Conservation (phyloP, 2,888 invertebrate genomes). For the Odontothrips loti region DNA sequence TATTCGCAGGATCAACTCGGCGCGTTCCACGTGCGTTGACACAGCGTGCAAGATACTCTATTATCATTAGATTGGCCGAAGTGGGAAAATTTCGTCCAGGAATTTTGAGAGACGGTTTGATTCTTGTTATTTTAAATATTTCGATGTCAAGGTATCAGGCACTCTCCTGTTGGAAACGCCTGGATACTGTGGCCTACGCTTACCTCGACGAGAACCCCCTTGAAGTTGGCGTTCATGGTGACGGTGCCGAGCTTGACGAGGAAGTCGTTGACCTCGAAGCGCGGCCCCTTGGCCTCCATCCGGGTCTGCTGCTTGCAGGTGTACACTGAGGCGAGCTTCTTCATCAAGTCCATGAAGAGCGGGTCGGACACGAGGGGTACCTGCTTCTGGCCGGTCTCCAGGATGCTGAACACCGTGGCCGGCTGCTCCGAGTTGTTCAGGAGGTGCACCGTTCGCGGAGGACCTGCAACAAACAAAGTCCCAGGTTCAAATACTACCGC, state of each 20-base stretch:
- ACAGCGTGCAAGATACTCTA: too few species aligned
- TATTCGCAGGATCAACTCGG: too few species aligned
- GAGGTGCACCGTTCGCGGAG: conserved; percentile 81
- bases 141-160: too few species aligned
- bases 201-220: conserved; percentile 88
- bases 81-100: too few species aligned
- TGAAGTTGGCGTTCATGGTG: conserved; percentile 87
- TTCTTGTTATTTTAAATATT: too few species aligned
- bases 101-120: too few species aligned
- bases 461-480: conserved; percentile 50
- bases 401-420: conserved; percentile 85
- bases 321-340: conserved; percentile 82
- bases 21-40: too few species aligned
- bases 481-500: neutral
- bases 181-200: too few species aligned
- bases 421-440: conserved; percentile 94
- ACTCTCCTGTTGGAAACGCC: too few species aligned
- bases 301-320: conserved; percentile 78
- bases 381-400: conserved; percentile 81
- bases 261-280: conserved; percentile 87
- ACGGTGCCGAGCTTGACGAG: conserved; percentile 90
- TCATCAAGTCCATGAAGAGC: conserved; percentile 83
- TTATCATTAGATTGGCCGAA: too few species aligned
- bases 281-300: conserved; percentile 82
- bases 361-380: conserved; percentile 87